phyloP scores from a whole-genome alignment of 2,113 vertebrate species.

The Lepidothrix coronata region DNA sequence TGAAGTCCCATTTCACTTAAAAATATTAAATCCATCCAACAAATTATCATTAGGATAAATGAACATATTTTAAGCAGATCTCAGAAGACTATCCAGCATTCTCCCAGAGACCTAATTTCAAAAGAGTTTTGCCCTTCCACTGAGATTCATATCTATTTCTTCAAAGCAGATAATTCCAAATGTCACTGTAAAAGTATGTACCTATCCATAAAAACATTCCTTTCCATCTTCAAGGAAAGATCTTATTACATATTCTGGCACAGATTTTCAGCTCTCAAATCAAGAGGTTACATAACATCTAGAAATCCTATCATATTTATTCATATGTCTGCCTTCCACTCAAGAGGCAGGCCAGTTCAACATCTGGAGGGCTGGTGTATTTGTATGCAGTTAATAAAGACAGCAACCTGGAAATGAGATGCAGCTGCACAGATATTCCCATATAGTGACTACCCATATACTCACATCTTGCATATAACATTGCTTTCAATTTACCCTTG shows the following conservation, averaged over 20 bases:
- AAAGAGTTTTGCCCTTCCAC: background rate
- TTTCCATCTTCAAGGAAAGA: background rate
- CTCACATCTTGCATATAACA: background rate
- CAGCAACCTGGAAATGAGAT: background rate
- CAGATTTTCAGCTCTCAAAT: background rate
- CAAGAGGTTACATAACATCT: background rate
- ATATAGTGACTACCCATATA: background rate
- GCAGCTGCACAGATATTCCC: background rate
- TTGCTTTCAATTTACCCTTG: background rate
- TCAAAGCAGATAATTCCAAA: background rate
- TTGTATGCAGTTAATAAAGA: background rate
- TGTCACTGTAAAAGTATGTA: background rate
- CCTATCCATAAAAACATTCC: background rate
- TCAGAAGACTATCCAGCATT: background rate
- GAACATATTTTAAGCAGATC: background rate
- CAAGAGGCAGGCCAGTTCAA: fast-evolving
- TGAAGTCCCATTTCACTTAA: background rate
- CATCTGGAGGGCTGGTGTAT: background rate
- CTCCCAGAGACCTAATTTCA: background rate
- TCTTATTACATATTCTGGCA: background rate
- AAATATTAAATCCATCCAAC: background rate
- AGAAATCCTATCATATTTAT: background rate
- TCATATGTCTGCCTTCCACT: background rate
- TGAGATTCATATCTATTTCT: background rate
- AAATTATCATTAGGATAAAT: background rate